A percentile compares a stretch with the other conserved stretches of the same genome.
Conservation (phyloP, 2,113 vertebrate genomes). For the Chionodraco myersi region DNA sequence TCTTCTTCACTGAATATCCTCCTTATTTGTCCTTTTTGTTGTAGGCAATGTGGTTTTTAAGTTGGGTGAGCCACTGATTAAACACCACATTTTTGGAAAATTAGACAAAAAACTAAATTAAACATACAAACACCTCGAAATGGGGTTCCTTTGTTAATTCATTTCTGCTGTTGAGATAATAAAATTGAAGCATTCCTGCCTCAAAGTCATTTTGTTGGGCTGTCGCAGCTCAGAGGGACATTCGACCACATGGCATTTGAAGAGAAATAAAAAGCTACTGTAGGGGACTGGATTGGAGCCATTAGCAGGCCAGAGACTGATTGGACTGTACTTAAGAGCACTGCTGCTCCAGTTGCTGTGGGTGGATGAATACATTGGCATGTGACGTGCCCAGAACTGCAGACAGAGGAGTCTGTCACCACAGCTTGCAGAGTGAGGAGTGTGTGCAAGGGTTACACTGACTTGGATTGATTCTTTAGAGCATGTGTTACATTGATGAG, state of each 20-base stretch:
- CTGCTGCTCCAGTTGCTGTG: slow-evolving; percentile 69
- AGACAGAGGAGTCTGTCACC: slow-evolving; percentile 63
- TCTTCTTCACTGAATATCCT: slow-evolving; percentile 57
- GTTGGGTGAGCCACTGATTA: slow-evolving; percentile 13
- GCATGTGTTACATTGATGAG: slow-evolving; percentile 41
- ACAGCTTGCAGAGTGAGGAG: slow-evolving; percentile 46
- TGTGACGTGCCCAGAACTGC: slow-evolving; percentile 69
- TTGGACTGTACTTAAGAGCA: slow-evolving; percentile 73
- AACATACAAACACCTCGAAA: slow-evolving; percentile 25
- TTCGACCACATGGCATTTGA: slow-evolving; percentile 63
- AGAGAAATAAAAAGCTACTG: slow-evolving; percentile 57
- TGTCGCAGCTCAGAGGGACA: slow-evolving; percentile 48
- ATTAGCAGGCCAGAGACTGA: slow-evolving; percentile 69
- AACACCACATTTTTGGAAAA: slow-evolving; percentile 41
- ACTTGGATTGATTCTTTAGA: slow-evolving; percentile 37
- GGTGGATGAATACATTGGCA: slow-evolving; percentile 77
- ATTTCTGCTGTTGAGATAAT: slow-evolving; percentile 46
- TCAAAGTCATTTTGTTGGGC: slow-evolving; percentile 30
- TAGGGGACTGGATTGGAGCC: slow-evolving; percentile 63
- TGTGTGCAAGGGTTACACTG: slow-evolving; percentile 35
- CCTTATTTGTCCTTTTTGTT: slow-evolving; percentile 42
- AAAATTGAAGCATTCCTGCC: slow-evolving; percentile 43
- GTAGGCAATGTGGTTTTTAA: slow-evolving; percentile 17
- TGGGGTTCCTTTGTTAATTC: slow-evolving; percentile 35
- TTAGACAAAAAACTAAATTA: slow-evolving; percentile 41